Conservation (phyloP, 2,797 vertebrate genomes). For the Pantherophis vulpinus region DNA sequence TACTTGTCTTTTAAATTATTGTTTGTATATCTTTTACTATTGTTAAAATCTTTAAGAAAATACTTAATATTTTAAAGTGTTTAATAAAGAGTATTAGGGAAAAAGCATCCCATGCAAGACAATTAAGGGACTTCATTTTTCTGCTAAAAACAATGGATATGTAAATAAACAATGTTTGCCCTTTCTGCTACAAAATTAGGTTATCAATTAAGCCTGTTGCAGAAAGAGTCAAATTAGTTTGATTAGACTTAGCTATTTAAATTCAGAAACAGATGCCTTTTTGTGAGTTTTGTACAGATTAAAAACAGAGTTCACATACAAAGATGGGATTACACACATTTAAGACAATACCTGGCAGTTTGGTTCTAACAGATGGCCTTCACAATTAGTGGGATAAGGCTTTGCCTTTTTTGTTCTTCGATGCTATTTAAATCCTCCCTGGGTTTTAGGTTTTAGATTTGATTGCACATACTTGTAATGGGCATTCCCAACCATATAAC, state of each 20-base stretch:
- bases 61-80: background rate
- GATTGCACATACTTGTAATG: background rate
- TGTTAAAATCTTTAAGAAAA: background rate
- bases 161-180: slow-evolving; percentile 29
- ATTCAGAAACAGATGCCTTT: slow-evolving; percentile 66
- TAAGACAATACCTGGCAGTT: slow-evolving; percentile 63
- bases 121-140: slow-evolving; percentile 43
- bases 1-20: background rate
- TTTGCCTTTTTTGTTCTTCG: slow-evolving; percentile 29
- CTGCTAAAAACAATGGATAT: background rate
- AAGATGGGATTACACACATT: slow-evolving; percentile 57
- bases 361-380: slow-evolving; percentile 53
- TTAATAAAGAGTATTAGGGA: background rate
- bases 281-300: slow-evolving; percentile 52
- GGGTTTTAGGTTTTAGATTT: background rate
- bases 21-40: background rate
- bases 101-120: slow-evolving; percentile 8
- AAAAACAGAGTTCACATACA: slow-evolving; percentile 51
- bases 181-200: slow-evolving; percentile 37
- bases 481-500: background rate
- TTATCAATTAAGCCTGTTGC: slow-evolving; percentile 50
- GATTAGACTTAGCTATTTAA: slow-evolving; percentile 64
- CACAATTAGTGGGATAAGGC: slow-evolving; percentile 30
- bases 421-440: background rate
- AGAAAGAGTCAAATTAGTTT: slow-evolving; percentile 55